A percentile compares a stretch with the other conserved stretches of the same genome.
Evolutionary conservation across 2,888 invertebrate genomes (phyloP).

Genomic region (Troglohyphantes excavatus): DNA sequence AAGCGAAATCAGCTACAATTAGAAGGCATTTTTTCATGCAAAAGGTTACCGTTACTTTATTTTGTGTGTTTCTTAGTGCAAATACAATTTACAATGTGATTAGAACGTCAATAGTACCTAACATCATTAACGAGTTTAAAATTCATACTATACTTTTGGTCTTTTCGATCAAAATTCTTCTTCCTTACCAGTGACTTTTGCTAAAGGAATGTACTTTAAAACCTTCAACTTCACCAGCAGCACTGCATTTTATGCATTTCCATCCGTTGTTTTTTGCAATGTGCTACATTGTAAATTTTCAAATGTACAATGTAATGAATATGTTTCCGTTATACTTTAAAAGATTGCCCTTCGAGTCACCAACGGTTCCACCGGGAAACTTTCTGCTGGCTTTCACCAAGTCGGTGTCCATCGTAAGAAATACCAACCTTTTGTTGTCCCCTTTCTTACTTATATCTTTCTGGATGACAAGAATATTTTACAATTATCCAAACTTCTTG

Average conservation of each 20-base stretch:
- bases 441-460: neutral
- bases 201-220: neutral
- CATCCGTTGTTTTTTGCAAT: neutral
- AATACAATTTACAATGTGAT: neutral
- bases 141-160: neutral
- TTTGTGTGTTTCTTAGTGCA: neutral
- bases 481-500: constrained; percentile 6
- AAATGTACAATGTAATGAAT: neutral
- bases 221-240: neutral
- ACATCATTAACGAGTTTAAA: neutral
- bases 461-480: constrained; percentile 12
- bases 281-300: neutral
- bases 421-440: neutral
- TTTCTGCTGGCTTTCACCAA: neutral
- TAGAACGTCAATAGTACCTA: neutral
- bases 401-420: neutral
- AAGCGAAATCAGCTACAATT: no score
- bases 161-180: neutral
- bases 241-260: neutral
- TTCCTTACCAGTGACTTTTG: neutral
- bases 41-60: neutral
- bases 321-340: neutral
- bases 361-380: no score
- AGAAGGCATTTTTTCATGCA: neutral
- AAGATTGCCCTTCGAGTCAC: no score